Base-by-base conservation (phyloP, 2,113 vertebrate species). In the Nothobranchius furzeri region DNA sequence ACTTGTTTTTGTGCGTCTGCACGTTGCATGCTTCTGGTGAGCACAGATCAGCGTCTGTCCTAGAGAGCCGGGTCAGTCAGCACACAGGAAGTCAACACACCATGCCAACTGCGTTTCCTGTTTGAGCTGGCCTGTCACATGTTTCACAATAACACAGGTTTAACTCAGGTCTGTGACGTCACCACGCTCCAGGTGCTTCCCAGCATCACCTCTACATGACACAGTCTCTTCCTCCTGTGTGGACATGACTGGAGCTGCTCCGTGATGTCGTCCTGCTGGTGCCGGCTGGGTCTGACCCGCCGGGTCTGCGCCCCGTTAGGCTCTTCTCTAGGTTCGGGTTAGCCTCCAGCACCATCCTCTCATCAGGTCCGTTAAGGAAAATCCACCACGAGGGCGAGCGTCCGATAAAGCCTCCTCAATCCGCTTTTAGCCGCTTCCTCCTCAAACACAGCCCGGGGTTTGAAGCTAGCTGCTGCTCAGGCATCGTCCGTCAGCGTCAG, bases 261-360 rank as follows among this genome's bases (percentile, higher is more conserved):
- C 6, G 37, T 40, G 37, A 40, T 40, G 37, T 40, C 6, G 37
- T 40, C 37, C 6, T 37, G 7, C 36, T 37, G 4, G 36, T 37
- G 1, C 7, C 36, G 7, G 37, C 30, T 30, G 30, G 4, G 30
- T 30, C 30, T 30, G 30, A 30, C 30, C 30, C 4, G 30, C 30
- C 30, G 30, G 30, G 30, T 30, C 30, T 30, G 30, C 30, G 3
- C 30, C 30, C 30, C 30, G 30, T 1, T 1, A 30, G 30, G 30
- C 4, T 30, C 1, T 30, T 30, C 30, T 30, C 30, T 30, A 30
- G 30, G 30, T 30, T 92, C 90, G 83, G 86, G 70, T 88, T 88
- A 86, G 87, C 85, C 85, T 90, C 87, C 90, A 79, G 93, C 94
- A 94, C 90, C 96, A 96, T 97, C 93, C 81, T 96, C 92, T 93